Evolutionary conservation across 2,113 vertebrate genomes (phyloP), one percentile per base, ranked within the genome.

Genomic region (Poeciliopsis prolifica): DNA sequence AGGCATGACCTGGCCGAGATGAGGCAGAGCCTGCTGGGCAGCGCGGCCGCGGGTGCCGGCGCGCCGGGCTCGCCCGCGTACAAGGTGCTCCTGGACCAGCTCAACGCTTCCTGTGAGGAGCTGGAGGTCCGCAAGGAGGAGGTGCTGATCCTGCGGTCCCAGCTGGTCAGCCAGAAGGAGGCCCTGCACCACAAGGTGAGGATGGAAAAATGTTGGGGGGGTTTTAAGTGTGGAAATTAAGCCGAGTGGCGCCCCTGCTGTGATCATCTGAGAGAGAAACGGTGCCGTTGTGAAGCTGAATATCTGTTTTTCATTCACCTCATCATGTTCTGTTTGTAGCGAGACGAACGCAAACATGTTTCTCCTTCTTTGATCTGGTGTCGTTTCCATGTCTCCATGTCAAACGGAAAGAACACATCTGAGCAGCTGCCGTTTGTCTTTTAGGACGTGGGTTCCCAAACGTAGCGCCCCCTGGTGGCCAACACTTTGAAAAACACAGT

Each of bases 71-170:
- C 96, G 0, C 96, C 97, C 0, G 96, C 97, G 0, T 99, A 99
- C 87, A 95, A 95, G 48, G 97, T 99, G 48, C 95, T 99, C 12
- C 93, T 99, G 91, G 97, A 99, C 3, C 98, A 99, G 89, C 92
- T 99, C 81, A 96, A 96, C 42, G 89, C 97, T 0, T 95, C 97
- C 68, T 98, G 95, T 1, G 98, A 99, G 62, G 98, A 99, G 89
- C 95, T 99, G 1, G 97, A 99, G 29, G 97, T 99, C 0, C 97
- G 98, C 44, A 99, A 98, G 87, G 98, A 99, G 68, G 98, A 99
- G 83, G 98, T 99, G 79, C 96, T 99, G 58, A 98, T 99, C 86
- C 91, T 99, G 70, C 95, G 97, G 77, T 99, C 97, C n/a, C 98
- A 99, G 89, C 95, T 99, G 28, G 96, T 99, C 74, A 99, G 97